Evolutionary conservation across 2,113 vertebrate species (phyloP), one percentile per base, ranked within the genome.

Genomic region (Nerophis lumbriciformis): DNA sequence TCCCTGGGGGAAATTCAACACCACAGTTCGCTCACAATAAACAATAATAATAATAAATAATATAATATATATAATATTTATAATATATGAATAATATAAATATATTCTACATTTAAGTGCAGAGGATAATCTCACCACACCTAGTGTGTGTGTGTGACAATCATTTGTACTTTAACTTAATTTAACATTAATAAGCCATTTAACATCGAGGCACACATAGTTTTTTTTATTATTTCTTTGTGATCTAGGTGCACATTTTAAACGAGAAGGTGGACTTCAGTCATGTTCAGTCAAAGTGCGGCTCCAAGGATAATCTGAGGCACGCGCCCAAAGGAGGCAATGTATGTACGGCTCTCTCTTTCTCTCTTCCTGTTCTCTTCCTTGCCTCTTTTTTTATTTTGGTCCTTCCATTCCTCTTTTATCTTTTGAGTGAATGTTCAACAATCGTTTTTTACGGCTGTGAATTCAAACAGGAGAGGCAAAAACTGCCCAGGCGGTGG

Each of bases 251-350:
- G 79, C 66, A 79, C 8, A 82, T 88, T 83, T 66, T 65, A 78
- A 69, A 35, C 53, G 80, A 82, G 81, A 87, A 83, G 78, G 72
- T 83, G 83, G 85, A 86, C 78, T 86, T 87, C 85, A 75, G 81
- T 83, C 84, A 79, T 86, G 80, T 88, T 82, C 75, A 92, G 78
- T 93, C 95, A 87, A 97, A 97, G 90, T 94, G 94, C 10, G 93
- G 94, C 79, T 96, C 94, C 65, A 98, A 86, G 81, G 85, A 85
- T 69, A 88, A 87, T 81, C 77, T 87, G 75, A 86, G 64, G 79
- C 84, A 87, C 80, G 4, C 81, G 68, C 58, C 85, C 64, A 79
- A 75, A 84, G 85, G 84, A 86, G 84, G 84, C 77, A 75, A 84
- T 74, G 85, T 86, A 88, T 75, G 83, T 85, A 85, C 56, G 37